Evolutionary conservation across 1,140 invertebrate species (phyloP).

Genomic region (Megalopta genalis): DNA sequence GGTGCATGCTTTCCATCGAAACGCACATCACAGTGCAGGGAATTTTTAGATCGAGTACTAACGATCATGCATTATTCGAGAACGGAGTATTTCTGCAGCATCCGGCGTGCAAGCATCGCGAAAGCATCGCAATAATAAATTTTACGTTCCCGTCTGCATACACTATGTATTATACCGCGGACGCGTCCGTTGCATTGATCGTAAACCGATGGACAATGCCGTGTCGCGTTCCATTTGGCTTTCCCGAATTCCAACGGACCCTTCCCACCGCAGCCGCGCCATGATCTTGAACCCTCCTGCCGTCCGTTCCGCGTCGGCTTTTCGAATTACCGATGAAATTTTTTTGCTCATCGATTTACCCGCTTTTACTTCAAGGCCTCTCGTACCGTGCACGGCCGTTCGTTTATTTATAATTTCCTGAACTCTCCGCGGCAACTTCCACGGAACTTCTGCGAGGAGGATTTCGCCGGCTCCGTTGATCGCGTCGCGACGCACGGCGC

Average conservation of each 20-base stretch:
- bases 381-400: slow-evolving; percentile 3
- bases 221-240: background rate
- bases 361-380: slow-evolving; percentile 42
- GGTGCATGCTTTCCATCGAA: too few relatives aligned
- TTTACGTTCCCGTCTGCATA: background rate
- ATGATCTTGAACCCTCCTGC: slow-evolving; percentile 19
- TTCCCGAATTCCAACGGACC: background rate
- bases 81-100: background rate
- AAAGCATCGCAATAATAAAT: background rate
- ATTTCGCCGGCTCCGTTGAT: background rate
- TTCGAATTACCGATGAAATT: slow-evolving; percentile 16
- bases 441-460: background rate
- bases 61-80: too few relatives aligned
- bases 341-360: slow-evolving; percentile 38
- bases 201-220: background rate
- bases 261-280: too few relatives aligned
- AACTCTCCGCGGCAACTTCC: slow-evolving; percentile 10
- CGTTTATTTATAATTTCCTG: slow-evolving; percentile 49
- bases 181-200: too few relatives aligned
- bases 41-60: too few relatives aligned
- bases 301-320: background rate
- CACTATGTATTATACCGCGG: background rate
- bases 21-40: too few relatives aligned
- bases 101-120: background rate
- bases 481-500: too few relatives aligned